Conservation (phyloP, 2,888 invertebrate species). For the Heliconius hortense region DNA sequence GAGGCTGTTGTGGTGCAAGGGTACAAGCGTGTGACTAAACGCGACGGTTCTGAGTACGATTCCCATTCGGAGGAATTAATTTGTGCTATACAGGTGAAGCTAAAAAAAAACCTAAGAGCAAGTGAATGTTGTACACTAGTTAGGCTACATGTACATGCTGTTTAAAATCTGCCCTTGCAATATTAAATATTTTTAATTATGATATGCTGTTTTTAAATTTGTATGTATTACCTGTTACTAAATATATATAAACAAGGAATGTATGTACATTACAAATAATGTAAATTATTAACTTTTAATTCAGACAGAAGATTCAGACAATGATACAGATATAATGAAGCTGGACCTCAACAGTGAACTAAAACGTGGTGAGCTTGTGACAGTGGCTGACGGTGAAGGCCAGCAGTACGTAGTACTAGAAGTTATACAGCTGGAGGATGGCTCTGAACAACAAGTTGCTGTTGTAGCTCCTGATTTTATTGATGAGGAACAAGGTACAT, state of each 20-base stretch:
- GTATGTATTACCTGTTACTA: background rate
- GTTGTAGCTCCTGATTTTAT: slow-evolving; percentile 77
- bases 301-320: slow-evolving; percentile 48
- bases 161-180: background rate
- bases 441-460: slow-evolving; percentile 81
- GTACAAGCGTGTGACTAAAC: too few relatives aligned
- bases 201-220: background rate
- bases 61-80: too few relatives aligned
- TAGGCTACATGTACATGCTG: background rate
- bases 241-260: background rate
- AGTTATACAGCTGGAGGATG: slow-evolving; percentile 90
- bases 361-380: slow-evolving; percentile 63
- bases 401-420: slow-evolving; percentile 95
- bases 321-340: slow-evolving; percentile 57
- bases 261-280: background rate
- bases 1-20: too few relatives aligned
- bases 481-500: slow-evolving; percentile 53
- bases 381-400: slow-evolving; percentile 76
- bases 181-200: background rate
- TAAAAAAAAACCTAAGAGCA: background rate
- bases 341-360: slow-evolving; percentile 55
- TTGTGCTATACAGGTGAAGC: too few relatives aligned
- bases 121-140: background rate
- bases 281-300: slow-evolving; percentile 1
- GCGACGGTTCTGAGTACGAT: too few relatives aligned